Evolutionary conservation across 1,140 invertebrate species (phyloP).

Genomic region (Copidosoma floridanum): DNA sequence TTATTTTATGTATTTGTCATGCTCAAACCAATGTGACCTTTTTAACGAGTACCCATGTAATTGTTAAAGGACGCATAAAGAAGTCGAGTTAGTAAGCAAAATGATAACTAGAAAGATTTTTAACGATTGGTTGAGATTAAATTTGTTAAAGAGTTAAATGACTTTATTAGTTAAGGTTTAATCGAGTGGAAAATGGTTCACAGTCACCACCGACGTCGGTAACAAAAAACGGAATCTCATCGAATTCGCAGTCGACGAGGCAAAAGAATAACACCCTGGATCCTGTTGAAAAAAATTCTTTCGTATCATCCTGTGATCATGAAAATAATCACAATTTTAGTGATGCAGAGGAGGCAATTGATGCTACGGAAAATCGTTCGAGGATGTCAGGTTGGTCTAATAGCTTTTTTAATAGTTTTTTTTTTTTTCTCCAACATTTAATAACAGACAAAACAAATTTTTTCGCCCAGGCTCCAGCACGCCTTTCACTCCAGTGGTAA

Average conservation of each 20-base stretch:
- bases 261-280: slow-evolving; percentile 28
- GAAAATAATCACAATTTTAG: slow-evolving; percentile 50
- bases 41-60: too few relatives aligned
- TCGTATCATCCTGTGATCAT: slow-evolving; percentile 44
- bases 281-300: slow-evolving; percentile 32
- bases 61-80: too few relatives aligned
- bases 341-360: slow-evolving; percentile 53
- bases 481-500: slow-evolving; percentile 46
- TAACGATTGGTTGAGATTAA: neutral
- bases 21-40: too few relatives aligned
- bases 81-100: too few relatives aligned
- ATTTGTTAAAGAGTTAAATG: too few relatives aligned
- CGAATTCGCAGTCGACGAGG: slow-evolving; percentile 43
- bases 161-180: slow-evolving; percentile 23
- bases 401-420: neutral
- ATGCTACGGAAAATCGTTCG: slow-evolving; percentile 46
- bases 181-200: slow-evolving; percentile 37
- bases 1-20: slow-evolving; percentile 3
- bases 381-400: slow-evolving; percentile 38
- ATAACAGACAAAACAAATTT: slow-evolving; percentile 4
- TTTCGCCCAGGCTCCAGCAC: slow-evolving; percentile 39
- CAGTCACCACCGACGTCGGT: slow-evolving; percentile 37
- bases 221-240: slow-evolving; percentile 47
- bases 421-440: neutral
- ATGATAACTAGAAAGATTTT: too few relatives aligned